Base-by-base conservation (phyloP, 35 echinoderm and acorn worm genomes). In the Lytechinus variegatus region DNA sequence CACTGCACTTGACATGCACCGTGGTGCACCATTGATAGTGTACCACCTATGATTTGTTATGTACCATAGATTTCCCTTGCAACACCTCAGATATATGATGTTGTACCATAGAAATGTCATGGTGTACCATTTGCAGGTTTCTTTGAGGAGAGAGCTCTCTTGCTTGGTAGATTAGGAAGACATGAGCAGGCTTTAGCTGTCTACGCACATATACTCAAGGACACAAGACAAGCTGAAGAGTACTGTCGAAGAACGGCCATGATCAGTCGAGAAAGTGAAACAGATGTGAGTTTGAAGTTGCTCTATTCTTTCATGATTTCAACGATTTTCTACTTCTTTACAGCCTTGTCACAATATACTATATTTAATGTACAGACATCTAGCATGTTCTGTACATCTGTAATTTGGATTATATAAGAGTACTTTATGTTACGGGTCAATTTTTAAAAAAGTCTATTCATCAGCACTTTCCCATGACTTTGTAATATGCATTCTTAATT, bases 151-250 rank as follows among this genome's bases (percentile, higher is more conserved):
- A 95, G 98, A 86, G 98, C 98, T 1, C 94, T 99, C 7, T 52
- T 99, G 28, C 94, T 96, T 9, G 98, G 98, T 3, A 94, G 98
- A 28, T 94, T 97, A 71, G 98, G 98, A 6, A 94, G 96, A 53
- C 98, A 99, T 87, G 98, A 99, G 87, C 98, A 99, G 95, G 97
- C 98, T 2, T 87, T 99, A 57, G 98, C 98, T 11, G 97, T 99
- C 55, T 99, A 99, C 91, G 98, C 98, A 55, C 98, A 99, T 94
- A 87, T 99, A 56, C 96, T 99, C 53, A 99, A 99, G 94, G 96
- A 98, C 66, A 97, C 98, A 10, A 92, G 86, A 56, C 95, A 97
- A 89, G 98, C 98, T 10, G 96, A 99, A 89, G 97, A 97, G 51
- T 99, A 99, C 95, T 99, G 98, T 55, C 72, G 97, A 28, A 93